Evolutionary conservation across 2,888 invertebrate genomes (phyloP), one percentile per base, ranked within the genome.

Genomic region (Lasioglossum marginatum): DNA sequence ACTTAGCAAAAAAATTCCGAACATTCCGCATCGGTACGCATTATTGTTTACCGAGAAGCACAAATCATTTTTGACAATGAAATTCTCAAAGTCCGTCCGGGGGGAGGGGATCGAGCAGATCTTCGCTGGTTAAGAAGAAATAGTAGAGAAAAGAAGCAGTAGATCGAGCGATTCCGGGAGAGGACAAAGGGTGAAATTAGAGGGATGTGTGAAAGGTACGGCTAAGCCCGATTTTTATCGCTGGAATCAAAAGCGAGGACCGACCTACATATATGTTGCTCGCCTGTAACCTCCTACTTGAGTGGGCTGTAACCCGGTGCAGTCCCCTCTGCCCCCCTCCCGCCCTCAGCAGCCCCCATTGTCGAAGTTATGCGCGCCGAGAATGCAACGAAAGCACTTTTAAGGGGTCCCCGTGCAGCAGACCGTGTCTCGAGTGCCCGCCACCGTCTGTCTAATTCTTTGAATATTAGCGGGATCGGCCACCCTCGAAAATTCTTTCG

Each of bases 401-500:
- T 88, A 86, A 90, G 89, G 92, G 92, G 89, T 84, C 86, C 85
- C 92, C 87, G 89, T 90, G 91, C 91, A 92, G 91, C 81, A 89
- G 92, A 90, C 91, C 93, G 90, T 93, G 90, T 91, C 92, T 93
- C 93, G 81, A 93, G 93, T 86, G 91, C 88, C 89, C 88, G 80
- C 91, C 91, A 89, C 92, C 91, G 92, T 92, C 92, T 92, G 92
- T 93, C 92, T 91, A 90, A 91, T 92, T 91, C 92, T 93, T 92
- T 87, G 89, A 91, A 90, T 92, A 92, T 93, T 93, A 91, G 92
- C 92, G 90, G 89, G 90, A 91, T 92, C 90, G 85, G 76, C 85
- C 88, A 77, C 91, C 91, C 88, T 87, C 86, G 78, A 79, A 85
- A 87, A 87, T 90, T 87, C 82, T 78, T 77, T 73, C 71, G 70